Evolutionary conservation across 23 tunicate genomes (phyloP), one percentile per base, ranked within the genome.

Genomic region (Trididemnum nubilum): DNA sequence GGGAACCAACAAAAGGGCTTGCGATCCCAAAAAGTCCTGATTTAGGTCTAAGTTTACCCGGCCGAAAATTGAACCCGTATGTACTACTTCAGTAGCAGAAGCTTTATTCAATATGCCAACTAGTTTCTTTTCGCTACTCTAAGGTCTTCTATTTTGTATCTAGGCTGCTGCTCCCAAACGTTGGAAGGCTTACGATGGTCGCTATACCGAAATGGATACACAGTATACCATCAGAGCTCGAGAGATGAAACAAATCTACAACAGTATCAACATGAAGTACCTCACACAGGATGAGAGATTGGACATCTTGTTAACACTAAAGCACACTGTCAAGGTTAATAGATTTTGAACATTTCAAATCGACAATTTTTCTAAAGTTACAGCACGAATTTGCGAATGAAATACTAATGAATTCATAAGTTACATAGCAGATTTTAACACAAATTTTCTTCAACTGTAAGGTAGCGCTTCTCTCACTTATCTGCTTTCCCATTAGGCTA

Each of bases 311-410:
- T 82, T 96, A 1, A 88, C 97, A 18, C 78, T 96, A 4, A 96
- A 96, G 57, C 97, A 96, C 87, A 96, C 94, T 49, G 99, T 88
- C 32, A 92, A 91, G 90, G 99, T 92, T n/a, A n/a, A n/a, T n/a
- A n/a, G n/a, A n/a, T n/a, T n/a, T n/a, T n/a, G n/a, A n/a, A n/a
- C n/a, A n/a, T n/a, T n/a, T n/a, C n/a, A n/a, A n/a, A n/a, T n/a
- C n/a, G n/a, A n/a, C n/a, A n/a, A n/a, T n/a, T n/a, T n/a, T n/a
- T n/a, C n/a, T n/a, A n/a, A n/a, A n/a, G n/a, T n/a, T n/a, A n/a
- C n/a, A n/a, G n/a, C n/a, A n/a, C n/a, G n/a, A n/a, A n/a, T n/a
- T n/a, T n/a, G n/a, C n/a, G n/a, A n/a, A n/a, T n/a, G n/a, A n/a
- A n/a, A n/a, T n/a, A n/a, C n/a, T n/a, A n/a, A n/a, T n/a, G n/a